phyloP scores from a whole-genome alignment of 2,113 vertebrate species.

The Myxocyprinus asiaticus region DNA sequence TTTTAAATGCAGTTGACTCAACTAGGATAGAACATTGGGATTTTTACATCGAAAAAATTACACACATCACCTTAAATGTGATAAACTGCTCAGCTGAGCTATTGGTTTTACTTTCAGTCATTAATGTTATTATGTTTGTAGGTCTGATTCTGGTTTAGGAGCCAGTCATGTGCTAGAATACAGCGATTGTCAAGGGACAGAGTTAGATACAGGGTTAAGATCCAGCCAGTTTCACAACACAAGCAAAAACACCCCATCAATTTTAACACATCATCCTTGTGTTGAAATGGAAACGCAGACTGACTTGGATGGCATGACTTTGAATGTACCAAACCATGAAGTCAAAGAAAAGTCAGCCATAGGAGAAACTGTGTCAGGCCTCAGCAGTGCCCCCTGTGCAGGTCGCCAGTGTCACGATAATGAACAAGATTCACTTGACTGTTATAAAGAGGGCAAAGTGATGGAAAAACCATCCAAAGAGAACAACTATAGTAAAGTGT shows the following conservation, averaged over 20 bases:
- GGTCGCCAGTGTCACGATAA: neutral
- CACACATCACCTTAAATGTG: too few relatives aligned
- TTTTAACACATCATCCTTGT: neutral
- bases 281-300: constrained; percentile 13
- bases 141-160: constrained; percentile 21
- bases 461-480: neutral
- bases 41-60: too few relatives aligned
- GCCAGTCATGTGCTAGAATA: constrained; percentile 12
- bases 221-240: neutral
- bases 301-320: neutral
- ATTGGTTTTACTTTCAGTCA: neutral
- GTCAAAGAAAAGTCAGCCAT: neutral
- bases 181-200: neutral
- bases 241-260: neutral
- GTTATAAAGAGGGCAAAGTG: neutral
- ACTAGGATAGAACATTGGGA: too few relatives aligned
- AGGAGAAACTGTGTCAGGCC: neutral
- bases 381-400: neutral
- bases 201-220: constrained; percentile 21
- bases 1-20: too few relatives aligned
- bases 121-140: constrained; percentile 38
- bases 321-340: neutral
- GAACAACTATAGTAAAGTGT: neutral
- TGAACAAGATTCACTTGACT: neutral
- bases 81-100: neutral